These are phyloP conservation scores for Stenodema calcarata DNA, from an alignment of 2,888 invertebrate genomes.

Conservation along the genomic window DNA sequence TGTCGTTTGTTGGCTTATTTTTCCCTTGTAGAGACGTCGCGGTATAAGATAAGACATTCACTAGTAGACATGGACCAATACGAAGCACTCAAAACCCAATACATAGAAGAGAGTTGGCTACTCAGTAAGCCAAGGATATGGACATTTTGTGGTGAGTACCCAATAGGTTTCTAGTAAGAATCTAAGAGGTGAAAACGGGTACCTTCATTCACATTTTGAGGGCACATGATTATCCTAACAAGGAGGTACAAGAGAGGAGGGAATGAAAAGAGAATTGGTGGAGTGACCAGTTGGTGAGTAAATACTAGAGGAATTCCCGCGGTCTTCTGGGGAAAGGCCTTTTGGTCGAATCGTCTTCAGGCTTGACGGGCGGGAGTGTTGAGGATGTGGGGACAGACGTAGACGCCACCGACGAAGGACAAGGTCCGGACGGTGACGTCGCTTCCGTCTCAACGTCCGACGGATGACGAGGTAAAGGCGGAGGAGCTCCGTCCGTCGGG, in stretches of 20 bases:
- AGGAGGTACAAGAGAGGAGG: background rate
- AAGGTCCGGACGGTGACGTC: constrained; percentile 17
- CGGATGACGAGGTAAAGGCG: background rate
- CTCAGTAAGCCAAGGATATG: background rate
- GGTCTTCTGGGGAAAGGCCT: constrained; percentile 60
- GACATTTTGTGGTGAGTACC: background rate
- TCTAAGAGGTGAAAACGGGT: background rate
- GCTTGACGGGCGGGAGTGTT: constrained; percentile 27
- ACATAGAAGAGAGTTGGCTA: too few relatives aligned
- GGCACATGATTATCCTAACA: background rate
- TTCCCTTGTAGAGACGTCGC: too few relatives aligned
- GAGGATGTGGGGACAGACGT: constrained; percentile 59
- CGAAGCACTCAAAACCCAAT: too few relatives aligned
- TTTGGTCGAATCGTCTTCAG: constrained; percentile 56
- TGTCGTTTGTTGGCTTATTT: too few relatives aligned
- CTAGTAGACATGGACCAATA: too few relatives aligned
- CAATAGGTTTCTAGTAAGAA: background rate
- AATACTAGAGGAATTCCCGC: constrained; percentile 63
- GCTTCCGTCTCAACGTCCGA: constrained; percentile 58
- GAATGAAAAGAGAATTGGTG: background rate
- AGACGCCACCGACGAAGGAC: constrained; percentile 58
- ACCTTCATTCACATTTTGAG: background rate
- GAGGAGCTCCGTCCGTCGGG: constrained; percentile 61
- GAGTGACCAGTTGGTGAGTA: background rate
- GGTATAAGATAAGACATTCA: too few relatives aligned